A percentile compares a stretch with the other conserved stretches of the same genome.
These are phyloP conservation scores for Apamea crenata DNA, from an alignment of 2,888 invertebrate genomes.

Conservation along the genomic window DNA sequence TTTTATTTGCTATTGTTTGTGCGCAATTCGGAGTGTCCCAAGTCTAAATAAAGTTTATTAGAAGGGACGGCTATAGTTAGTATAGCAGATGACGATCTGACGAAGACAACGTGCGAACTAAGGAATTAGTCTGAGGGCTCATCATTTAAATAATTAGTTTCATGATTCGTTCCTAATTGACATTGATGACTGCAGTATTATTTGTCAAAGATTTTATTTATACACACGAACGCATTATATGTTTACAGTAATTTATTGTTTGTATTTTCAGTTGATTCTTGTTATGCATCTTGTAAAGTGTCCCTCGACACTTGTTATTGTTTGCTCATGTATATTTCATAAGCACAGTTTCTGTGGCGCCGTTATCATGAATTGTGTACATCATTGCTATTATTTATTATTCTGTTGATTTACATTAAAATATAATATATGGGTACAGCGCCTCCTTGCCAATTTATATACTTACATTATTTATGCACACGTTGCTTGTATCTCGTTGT, in stretches of 20 bases:
- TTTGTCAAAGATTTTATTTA: constrained; percentile 34
- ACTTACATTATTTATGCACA: constrained; percentile 73
- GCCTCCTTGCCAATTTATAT: constrained; percentile 73
- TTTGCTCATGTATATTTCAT: constrained; percentile 54
- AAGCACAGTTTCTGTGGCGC: constrained; percentile 55
- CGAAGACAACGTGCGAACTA: neutral
- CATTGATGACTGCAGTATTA: constrained; percentile 44
- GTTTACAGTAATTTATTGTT: constrained; percentile 13
- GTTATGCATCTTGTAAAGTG: constrained; percentile 29
- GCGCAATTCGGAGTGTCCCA: constrained; percentile 6
- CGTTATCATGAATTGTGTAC: constrained; percentile 76
- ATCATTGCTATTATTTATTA: constrained; percentile 77
- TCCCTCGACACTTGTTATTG: constrained; percentile 41
- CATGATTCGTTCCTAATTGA: constrained; percentile 44
- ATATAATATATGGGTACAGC: no score
- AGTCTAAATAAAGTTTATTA: constrained; percentile 11
- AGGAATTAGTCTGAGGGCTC: constrained; percentile 27
- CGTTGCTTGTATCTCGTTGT: constrained; percentile 67
- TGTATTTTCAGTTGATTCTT: constrained; percentile 35
- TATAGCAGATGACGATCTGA: neutral
- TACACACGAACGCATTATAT: neutral
- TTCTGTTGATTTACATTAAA: constrained; percentile 76
- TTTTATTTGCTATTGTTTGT: constrained; percentile 22
- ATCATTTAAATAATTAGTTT: constrained; percentile 35
- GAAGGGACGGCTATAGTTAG: neutral